Evolutionary conservation across 2,888 invertebrate species (phyloP), one percentile per base, ranked within the genome.

Genomic region (Leptinotarsa rubiginosa): DNA sequence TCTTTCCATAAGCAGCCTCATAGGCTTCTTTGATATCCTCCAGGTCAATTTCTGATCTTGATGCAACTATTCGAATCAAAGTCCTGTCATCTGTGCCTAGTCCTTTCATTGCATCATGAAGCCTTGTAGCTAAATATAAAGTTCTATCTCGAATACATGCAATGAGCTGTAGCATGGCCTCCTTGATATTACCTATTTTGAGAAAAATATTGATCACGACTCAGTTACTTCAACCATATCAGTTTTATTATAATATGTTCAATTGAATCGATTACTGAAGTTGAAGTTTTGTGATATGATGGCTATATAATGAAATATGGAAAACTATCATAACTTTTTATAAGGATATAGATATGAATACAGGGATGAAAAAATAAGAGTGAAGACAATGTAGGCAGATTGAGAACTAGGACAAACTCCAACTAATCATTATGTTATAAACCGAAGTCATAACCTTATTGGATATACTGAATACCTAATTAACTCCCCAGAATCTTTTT

Each of bases 91-190:
- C 94, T 5, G 97, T 97, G 77, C 97, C 97, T 75, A 95, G 88
- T 7, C 97, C 96, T 85, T 94, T 94, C 96, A 97, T 96, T 69
- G 95, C 93, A 84, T 95, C 93, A 87, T 96, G 93, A 68, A 97
- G 89, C 65, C 95, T 92, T 83, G 94, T 93, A 0, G 96, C 97
- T 88, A 96, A 96, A 89, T 93, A 97, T 65, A 91, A 90, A 2
- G 93, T 90, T 87, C 93, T 92, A 87, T 95, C 93, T 83, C 92
- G 92, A 1, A 95, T 81, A 74, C 84, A 84, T 20, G 92, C 92
- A 75, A 95, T 94, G 75, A 96, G 93, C 77, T 96, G 94, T 78
- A 95, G 87, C 65, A 96, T 89, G 18, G 94, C 95, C 83, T 93
- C 92, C 88, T 95, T 93, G 72, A 90, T 87, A 81, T 96, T 95